A percentile compares a stretch with the other conserved stretches of the same genome.
Evolutionary conservation across 2,797 vertebrate genomes (phyloP).

Genomic region (Saguinus oedipus): DNA sequence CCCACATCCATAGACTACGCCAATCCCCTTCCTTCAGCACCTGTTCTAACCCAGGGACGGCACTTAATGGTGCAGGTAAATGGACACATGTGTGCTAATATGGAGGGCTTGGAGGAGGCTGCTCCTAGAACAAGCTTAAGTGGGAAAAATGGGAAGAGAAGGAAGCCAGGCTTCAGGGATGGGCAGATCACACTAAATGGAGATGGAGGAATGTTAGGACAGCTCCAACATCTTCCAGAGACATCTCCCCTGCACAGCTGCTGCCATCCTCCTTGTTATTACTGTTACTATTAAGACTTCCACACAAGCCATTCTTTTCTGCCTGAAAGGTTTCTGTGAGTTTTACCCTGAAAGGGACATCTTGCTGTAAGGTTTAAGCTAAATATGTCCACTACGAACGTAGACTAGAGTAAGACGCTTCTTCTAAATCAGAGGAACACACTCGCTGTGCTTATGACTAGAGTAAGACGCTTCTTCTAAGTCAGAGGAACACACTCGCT

Average conservation of each 20-base stretch:
- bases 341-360: slow-evolving; percentile 37
- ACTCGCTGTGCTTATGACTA: not conserved
- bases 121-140: not conserved
- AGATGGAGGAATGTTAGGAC: not conserved
- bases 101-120: not conserved
- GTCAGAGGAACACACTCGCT: not conserved
- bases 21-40: not conserved
- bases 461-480: slow-evolving; percentile 26
- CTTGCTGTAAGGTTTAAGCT: slow-evolving; percentile 37
- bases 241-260: not conserved
- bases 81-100: not conserved
- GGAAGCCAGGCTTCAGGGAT: not conserved
- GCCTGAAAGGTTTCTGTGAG: slow-evolving; percentile 19
- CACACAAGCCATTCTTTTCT: not conserved
- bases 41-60: not conserved
- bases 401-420: slow-evolving; percentile 1
- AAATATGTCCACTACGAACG: slow-evolving; percentile 32
- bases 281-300: not conserved
- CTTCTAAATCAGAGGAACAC: slow-evolving; percentile 37
- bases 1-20: not conserved
- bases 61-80: not conserved
- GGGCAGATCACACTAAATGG: not conserved
- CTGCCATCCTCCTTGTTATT: not conserved
- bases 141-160: not conserved
- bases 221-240: not conserved